These are phyloP conservation scores for Drepanosiphum platanoidis DNA, from an alignment of 2,888 invertebrate species.

Conservation along the genomic window DNA sequence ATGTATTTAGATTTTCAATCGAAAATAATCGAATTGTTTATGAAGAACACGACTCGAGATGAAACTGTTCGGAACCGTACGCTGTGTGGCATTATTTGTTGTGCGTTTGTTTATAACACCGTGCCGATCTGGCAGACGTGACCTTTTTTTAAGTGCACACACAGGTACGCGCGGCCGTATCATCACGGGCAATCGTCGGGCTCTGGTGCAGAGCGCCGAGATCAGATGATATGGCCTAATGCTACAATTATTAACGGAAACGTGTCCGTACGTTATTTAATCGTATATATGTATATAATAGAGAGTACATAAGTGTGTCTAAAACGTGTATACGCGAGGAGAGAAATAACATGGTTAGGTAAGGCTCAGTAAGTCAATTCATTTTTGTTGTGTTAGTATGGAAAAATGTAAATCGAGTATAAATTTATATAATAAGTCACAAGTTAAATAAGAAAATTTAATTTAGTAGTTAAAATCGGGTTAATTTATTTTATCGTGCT, in stretches of 20 bases:
- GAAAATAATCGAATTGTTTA: background rate
- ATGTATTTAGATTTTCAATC: background rate
- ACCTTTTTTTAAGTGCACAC: background rate
- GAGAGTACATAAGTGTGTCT: background rate
- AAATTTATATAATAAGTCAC: no score
- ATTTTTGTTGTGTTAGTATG: no score
- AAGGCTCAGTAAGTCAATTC: no score
- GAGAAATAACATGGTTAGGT: no score
- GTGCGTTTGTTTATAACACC: background rate
- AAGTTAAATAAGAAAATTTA: no score
- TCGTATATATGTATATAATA: background rate
- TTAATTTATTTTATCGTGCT: no score
- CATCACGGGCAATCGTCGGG: background rate
- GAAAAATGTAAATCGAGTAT: no score
- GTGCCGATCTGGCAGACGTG: conserved; percentile 1
- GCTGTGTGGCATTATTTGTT: background rate
- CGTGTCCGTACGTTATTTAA: conserved; percentile 13
- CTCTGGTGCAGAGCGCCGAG: background rate
- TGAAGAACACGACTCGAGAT: background rate
- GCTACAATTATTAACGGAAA: conserved; percentile 3
- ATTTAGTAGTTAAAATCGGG: no score
- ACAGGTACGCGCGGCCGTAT: background rate
- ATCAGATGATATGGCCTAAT: background rate
- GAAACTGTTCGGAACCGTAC: background rate
- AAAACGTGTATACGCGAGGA: background rate